Evolutionary conservation across 2,113 vertebrate genomes (phyloP), one percentile per base, ranked within the genome.

Genomic region (Siniperca chuatsi): DNA sequence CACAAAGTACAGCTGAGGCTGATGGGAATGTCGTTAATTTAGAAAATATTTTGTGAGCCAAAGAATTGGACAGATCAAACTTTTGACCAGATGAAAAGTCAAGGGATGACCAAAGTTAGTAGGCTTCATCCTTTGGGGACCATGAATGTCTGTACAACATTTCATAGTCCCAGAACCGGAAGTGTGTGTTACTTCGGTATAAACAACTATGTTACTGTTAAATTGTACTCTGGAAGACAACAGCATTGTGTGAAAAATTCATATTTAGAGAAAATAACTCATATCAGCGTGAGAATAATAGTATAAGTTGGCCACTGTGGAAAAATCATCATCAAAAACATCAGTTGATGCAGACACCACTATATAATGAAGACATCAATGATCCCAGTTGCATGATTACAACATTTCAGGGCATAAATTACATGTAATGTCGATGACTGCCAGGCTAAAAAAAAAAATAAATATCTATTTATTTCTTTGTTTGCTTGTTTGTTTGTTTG

Each of bases 401-500:
- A 65, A 40, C 44, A 73, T 35, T 40, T 65, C 20, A 35, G 6
- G 64, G 44, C 46, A 48, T 52, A 6, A 55, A 46, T 21, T 2
- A 7, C 18, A 40, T 18, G 40, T 57, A 46, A 10, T 4, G 10
- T 6, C 11, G 8, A 20, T 25, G 48, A 25, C 55, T 68, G 40
- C 13, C 44, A 64, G 78, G 25, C 61, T 52, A 70, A 78, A 57
- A 48, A 33, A 58, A 10, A 44, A 37, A 37, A 68, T 16, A 62
- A 65, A 64, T 3, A n/a, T 75, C 16, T 62, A 35, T 83, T 6
- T 61, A 42, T 80, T 44, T 44, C 29, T 79, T 81, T 86, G 25
- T 75, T 80, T 81, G 8, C 25, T 71, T 72, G 33, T 55, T 75
- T 84, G 67, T 79, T 75, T 69, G 18, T 55, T 80, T 57, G 81